A percentile compares a stretch with the other conserved stretches of the same genome.
Evolutionary conservation across 2,113 vertebrate genomes (phyloP).

Genomic region (Chlorodrepanis virens): DNA sequence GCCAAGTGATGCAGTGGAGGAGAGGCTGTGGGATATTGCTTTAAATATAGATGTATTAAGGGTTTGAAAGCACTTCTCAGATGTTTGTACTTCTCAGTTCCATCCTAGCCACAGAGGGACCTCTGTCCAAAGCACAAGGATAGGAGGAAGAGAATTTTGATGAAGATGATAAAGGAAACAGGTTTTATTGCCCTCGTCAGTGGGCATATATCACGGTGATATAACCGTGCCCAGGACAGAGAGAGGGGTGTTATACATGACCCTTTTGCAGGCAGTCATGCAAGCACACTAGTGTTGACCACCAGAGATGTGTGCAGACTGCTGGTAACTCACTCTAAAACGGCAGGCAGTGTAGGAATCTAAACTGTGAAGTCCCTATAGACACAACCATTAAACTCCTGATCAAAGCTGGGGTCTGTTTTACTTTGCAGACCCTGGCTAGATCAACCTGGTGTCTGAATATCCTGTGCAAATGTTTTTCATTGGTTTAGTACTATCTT

Average conservation of each 20-base stretch:
- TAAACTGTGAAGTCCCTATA: neutral
- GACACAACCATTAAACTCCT: neutral
- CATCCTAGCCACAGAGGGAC: neutral
- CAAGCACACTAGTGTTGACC: neutral
- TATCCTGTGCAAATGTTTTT: neutral
- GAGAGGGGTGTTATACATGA: neutral
- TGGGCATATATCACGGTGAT: neutral
- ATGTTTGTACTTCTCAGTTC: neutral
- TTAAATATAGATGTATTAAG: neutral
- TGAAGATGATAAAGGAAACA: neutral
- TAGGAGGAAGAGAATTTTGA: neutral
- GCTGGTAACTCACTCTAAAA: neutral
- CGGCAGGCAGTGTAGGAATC: neutral
- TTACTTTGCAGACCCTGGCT: neutral
- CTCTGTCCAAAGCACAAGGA: neutral
- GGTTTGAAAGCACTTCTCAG: neutral
- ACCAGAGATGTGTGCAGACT: neutral
- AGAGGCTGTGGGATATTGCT: neutral
- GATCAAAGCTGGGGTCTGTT: neutral
- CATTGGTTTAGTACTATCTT: neutral
- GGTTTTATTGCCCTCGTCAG: neutral
- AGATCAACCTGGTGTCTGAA: neutral
- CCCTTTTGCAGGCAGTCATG: neutral
- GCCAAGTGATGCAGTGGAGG: neutral
- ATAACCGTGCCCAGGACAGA: accelerated